Evolutionary conservation across 2,888 invertebrate species (phyloP).

Genomic region (Netelia inedita): DNA sequence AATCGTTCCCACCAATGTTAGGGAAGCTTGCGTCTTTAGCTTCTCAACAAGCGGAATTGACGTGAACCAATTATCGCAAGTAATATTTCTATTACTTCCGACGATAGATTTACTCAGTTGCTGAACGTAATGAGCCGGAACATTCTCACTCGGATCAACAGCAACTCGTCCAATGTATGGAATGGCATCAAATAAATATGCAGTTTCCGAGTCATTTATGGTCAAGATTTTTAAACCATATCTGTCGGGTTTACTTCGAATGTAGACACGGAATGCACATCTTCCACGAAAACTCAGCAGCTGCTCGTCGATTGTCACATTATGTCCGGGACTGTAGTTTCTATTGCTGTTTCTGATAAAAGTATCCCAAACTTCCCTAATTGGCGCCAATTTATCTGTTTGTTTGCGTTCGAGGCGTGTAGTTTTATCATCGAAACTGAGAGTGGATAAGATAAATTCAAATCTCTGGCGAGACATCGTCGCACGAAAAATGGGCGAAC

Average conservation of each 20-base stretch:
- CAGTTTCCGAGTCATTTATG: constrained; percentile 77
- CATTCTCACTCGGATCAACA: constrained; percentile 54
- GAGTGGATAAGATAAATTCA: constrained; percentile 17
- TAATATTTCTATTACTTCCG: constrained; percentile 26
- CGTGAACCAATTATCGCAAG: constrained; percentile 51
- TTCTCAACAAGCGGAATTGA: constrained; percentile 65
- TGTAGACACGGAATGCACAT: constrained; percentile 74
- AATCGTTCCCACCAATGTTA: constrained; percentile 68
- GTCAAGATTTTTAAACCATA: constrained; percentile 80
- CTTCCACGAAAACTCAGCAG: constrained; percentile 69
- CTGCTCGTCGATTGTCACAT: constrained; percentile 37
- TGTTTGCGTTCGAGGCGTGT: constrained; percentile 26
- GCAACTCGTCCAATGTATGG: constrained; percentile 77
- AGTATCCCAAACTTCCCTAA: constrained; percentile 22
- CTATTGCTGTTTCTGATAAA: constrained; percentile 19
- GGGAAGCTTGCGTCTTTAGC: constrained; percentile 50
- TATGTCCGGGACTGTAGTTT: constrained; percentile 24
- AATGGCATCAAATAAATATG: constrained; percentile 76
- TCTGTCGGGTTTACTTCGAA: constrained; percentile 75
- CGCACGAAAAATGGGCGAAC: constrained; percentile 24
- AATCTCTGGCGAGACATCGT: constrained; percentile 39
- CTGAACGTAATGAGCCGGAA: constrained; percentile 66
- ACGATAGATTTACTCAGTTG: constrained; percentile 64
- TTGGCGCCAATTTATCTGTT: constrained; percentile 29
- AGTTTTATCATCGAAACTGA: constrained; percentile 23